Evolutionary conservation across 1,140 invertebrate species (phyloP).

Genomic region (Eulimnadia texana): DNA sequence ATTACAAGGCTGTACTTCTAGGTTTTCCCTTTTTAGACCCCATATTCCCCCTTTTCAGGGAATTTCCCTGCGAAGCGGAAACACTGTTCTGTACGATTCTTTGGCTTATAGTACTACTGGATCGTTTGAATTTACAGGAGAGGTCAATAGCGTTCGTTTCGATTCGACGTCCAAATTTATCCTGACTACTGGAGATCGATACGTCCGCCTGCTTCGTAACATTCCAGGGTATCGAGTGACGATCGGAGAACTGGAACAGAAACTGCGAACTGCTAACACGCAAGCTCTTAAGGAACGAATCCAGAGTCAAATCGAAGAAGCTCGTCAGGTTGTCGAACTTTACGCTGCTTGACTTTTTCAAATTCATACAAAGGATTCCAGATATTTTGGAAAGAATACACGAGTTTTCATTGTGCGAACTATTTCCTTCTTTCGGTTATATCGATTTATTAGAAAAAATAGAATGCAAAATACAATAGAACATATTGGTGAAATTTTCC

Average conservation of each 20-base stretch:
- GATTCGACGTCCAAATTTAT: conserved; percentile 56
- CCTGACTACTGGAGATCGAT: conserved; percentile 56
- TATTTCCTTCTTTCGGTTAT: too few species aligned
- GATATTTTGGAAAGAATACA: too few species aligned
- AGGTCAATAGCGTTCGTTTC: conserved; percentile 51
- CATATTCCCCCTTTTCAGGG: too few species aligned
- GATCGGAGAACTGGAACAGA: conserved; percentile 45
- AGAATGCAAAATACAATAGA: too few species aligned
- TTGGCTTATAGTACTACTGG: neutral
- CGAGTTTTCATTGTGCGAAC: too few species aligned
- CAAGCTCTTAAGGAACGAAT: conserved; percentile 54
- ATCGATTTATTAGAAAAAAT: too few species aligned
- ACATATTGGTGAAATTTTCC: too few species aligned
- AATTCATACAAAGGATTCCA: too few species aligned
- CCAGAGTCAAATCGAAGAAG: conserved; percentile 48
- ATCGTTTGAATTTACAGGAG: conserved; percentile 36
- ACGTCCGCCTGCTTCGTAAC: conserved; percentile 65
- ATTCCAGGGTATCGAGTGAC: conserved; percentile 55
- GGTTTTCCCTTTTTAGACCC: too few species aligned
- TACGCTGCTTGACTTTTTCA: neutral
- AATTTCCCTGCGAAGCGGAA: neutral
- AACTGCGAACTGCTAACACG: conserved; percentile 40
- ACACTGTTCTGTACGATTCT: neutral
- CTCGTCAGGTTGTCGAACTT: conserved; percentile 19
- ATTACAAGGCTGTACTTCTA: too few species aligned